phyloP scores from a whole-genome alignment of 2,113 vertebrate genomes.

The Plecturocebus donacophilus region DNA sequence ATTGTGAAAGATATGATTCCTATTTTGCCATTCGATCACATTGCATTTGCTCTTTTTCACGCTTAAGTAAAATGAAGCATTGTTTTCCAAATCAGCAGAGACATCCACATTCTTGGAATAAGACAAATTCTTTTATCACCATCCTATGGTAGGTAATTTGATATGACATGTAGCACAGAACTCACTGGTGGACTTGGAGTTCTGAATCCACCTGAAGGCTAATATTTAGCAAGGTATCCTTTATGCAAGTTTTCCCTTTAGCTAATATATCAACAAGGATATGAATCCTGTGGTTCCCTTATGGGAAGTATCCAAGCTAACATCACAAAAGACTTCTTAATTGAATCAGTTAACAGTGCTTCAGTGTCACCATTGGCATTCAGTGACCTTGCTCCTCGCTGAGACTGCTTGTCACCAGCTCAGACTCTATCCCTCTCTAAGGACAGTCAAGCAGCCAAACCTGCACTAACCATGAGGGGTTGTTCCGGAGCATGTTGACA shows the following conservation, averaged over 20 bases:
- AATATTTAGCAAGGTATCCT: not conserved
- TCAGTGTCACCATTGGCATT: not conserved
- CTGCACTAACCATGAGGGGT: conserved; percentile 96
- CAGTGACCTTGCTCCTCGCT: not conserved
- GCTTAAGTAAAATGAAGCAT: conserved; percentile 26
- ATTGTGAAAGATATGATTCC: conserved; percentile 37
- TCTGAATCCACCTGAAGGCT: not conserved
- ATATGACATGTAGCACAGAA: not conserved
- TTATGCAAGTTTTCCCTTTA: not conserved
- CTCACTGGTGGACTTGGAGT: not conserved
- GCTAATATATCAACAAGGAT: not conserved
- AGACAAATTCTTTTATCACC: not conserved
- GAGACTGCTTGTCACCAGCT: conserved; percentile 39
- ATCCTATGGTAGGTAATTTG: not conserved
- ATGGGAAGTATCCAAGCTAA: not conserved
- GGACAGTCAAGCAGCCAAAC: conserved; percentile 80
- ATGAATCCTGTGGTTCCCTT: not conserved
- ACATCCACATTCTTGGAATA: conserved; percentile 36
- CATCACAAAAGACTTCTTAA: not conserved
- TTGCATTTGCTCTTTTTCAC: not conserved
- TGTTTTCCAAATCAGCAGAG: not conserved
- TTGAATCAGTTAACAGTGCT: not conserved
- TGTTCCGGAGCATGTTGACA: conserved; percentile 97
- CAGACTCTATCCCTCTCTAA: conserved; percentile 55
- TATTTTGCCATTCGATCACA: not conserved